Evolutionary conservation across 2,888 invertebrate genomes (phyloP).

Genomic region (Caradrina kadenii): DNA sequence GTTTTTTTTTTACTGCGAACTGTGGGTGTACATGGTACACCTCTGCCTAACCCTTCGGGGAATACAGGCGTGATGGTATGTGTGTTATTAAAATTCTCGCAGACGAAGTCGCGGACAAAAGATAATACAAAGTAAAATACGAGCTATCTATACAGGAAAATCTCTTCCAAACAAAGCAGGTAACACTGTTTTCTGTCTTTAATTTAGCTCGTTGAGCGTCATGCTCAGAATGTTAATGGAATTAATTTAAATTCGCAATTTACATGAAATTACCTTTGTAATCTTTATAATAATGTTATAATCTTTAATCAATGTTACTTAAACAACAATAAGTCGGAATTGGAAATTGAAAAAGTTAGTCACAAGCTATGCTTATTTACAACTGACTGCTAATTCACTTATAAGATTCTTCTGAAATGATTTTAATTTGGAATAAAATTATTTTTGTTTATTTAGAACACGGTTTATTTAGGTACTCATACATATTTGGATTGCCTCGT

Average conservation of each 20-base stretch:
- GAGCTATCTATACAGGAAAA: background rate
- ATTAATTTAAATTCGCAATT: conserved; percentile 50
- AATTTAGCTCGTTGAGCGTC: conserved; percentile 32
- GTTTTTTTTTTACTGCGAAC: no score
- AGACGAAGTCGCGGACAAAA: no score
- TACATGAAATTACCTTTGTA: conserved; percentile 44
- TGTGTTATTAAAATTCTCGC: no score
- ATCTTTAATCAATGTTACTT: conserved; percentile 40
- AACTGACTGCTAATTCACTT: conserved; percentile 14
- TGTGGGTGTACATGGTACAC: no score
- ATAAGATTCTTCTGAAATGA: background rate
- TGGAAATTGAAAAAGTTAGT: conserved; percentile 1
- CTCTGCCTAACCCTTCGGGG: no score
- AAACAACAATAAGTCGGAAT: conserved; percentile 16
- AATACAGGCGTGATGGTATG: no score
- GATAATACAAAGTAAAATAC: conserved; percentile 8
- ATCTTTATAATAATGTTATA: conserved; percentile 46
- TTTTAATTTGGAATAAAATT: background rate
- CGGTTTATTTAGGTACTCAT: background rate
- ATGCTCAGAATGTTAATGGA: conserved; percentile 42
- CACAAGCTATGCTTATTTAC: conserved; percentile 6
- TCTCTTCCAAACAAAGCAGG: conserved; percentile 10
- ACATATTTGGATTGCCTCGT: no score
- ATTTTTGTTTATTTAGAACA: background rate
- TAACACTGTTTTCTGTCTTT: conserved; percentile 30